phyloP scores from a whole-genome alignment of 2,888 invertebrate genomes.

The Synergus japonicus region DNA sequence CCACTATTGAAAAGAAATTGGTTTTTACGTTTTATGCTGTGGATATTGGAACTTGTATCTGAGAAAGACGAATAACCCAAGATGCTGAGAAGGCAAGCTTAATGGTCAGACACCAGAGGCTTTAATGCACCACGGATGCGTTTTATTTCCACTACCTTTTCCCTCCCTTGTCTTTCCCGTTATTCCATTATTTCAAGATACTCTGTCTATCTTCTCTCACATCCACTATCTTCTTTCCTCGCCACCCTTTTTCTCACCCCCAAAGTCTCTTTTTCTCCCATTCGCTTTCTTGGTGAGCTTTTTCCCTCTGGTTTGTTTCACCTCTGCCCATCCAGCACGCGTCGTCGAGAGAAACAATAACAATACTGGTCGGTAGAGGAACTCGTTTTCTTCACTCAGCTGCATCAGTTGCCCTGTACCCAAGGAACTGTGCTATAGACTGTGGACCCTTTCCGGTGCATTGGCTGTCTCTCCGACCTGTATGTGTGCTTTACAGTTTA shows the following conservation, averaged over 20 bases:
- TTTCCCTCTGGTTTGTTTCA: conserved; percentile 38
- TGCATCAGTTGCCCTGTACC: conserved; percentile 25
- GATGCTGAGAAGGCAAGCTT: conserved; percentile 50
- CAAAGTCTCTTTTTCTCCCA: conserved; percentile 45
- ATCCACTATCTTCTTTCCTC: conserved; percentile 49
- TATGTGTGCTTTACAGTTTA: conserved; percentile 18
- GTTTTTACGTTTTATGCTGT: background rate
- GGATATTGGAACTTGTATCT: conserved; percentile 1
- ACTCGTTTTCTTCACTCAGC: conserved; percentile 27
- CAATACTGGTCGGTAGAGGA: conserved; percentile 44
- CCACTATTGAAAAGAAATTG: background rate
- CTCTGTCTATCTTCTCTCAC: background rate
- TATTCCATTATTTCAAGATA: conserved; percentile 31
- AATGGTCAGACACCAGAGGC: conserved; percentile 60
- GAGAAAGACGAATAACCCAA: conserved; percentile 1
- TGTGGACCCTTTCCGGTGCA: conserved; percentile 28
- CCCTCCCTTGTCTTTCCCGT: conserved; percentile 39
- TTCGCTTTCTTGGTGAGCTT: conserved; percentile 23
- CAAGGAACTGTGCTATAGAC: conserved; percentile 23
- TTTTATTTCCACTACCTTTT: conserved; percentile 51
- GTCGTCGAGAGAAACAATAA: conserved; percentile 58
- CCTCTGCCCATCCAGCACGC: conserved; percentile 28
- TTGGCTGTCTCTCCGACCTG: conserved; percentile 17
- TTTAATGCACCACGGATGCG: conserved; percentile 62
- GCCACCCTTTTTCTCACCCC: conserved; percentile 43